Base-by-base conservation (phyloP, 2,888 invertebrate species). In the Hemaris fuciformis region DNA sequence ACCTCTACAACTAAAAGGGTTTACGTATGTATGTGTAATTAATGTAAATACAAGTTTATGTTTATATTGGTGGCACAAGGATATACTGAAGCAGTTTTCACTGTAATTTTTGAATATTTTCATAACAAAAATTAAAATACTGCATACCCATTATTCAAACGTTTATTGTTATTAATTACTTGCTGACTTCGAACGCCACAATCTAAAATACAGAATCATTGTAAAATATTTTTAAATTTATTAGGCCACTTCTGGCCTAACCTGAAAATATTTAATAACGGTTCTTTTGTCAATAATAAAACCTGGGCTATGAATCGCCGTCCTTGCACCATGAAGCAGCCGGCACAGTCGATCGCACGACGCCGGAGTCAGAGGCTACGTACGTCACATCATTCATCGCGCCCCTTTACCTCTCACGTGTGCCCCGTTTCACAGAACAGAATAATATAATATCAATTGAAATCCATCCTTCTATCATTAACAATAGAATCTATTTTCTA, bases 331-430 rank as follows among this genome's bases (percentile, higher is more conserved):
- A 62, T 62, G 65, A 72, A 72, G 67, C 56, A 70, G 69, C 67
- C 68, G 65, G 76, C 72, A 77, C 79, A 80, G 79, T 74, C 76
- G 76, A 81, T 81, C 78, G 80, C 83, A 81, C 79, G 84, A 79
- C 63, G 75, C 71, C 68, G 67, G 76, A 87, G 85, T 88, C 86
- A 87, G 83, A 87, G 87, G 87, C 82, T 88, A 83, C 81, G 76
- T 72, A 82, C 82, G 84, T 82, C 87, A 81, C 88, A 89, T 90
- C 88, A 89, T 74, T 89, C 89, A 89, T 88, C 79, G 82, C 76
- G 74, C 81, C 83, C 82, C 83, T 85, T 85, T 78, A 77, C 79
- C 79, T 81, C 81, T 81, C 77, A 76, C 80, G 75, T 83, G 81
- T 77, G 74, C 75, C 71, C 66, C 76, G 72, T 76, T 56, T 57